Percentiles rank a stretch among this genome's conserved stretches.
phyloP scores from a whole-genome alignment of 2,113 vertebrate species.

The Clarias macrocephalus region DNA sequence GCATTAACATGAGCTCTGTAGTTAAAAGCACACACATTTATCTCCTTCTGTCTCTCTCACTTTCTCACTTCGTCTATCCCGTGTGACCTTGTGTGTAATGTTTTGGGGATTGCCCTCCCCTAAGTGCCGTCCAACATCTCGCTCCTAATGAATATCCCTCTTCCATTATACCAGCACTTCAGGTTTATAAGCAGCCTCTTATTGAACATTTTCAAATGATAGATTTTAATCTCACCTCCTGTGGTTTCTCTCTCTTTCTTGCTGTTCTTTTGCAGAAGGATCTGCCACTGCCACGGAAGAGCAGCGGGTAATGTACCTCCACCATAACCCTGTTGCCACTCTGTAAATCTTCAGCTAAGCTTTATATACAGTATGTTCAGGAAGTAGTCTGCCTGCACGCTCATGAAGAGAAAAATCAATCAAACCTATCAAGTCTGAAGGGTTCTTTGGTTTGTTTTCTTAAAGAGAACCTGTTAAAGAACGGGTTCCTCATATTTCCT shows the following conservation, averaged over 20 bases:
- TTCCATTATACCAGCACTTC: conserved; percentile 27
- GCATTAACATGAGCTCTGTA: conserved; percentile 5
- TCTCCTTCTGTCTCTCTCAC: neutral
- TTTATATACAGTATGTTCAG: neutral
- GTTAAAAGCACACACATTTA: neutral
- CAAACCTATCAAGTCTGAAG: neutral
- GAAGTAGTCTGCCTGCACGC: neutral
- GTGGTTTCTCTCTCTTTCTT: conserved; percentile 3
- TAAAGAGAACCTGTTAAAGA: neutral
- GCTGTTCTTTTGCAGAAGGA: conserved; percentile 50
- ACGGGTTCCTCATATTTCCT: neutral
- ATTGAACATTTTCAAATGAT: conserved; percentile 32
- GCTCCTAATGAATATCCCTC: conserved; percentile 42
- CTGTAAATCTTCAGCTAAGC: neutral
- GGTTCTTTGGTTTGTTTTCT: neutral
- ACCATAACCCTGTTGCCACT: neutral
- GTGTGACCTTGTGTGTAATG: conserved; percentile 38
- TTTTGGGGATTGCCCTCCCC: conserved; percentile 48
- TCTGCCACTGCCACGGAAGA: conserved; percentile 48
- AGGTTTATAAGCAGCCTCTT: conserved; percentile 23
- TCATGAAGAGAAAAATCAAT: neutral
- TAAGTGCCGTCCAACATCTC: conserved; percentile 43
- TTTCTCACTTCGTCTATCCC: neutral
- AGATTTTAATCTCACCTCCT: conserved; percentile 25
- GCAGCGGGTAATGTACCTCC: conserved; percentile 45